Evolutionary conservation across 2,113 vertebrate genomes (phyloP).

Genomic region (Psephotus haematonotus): DNA sequence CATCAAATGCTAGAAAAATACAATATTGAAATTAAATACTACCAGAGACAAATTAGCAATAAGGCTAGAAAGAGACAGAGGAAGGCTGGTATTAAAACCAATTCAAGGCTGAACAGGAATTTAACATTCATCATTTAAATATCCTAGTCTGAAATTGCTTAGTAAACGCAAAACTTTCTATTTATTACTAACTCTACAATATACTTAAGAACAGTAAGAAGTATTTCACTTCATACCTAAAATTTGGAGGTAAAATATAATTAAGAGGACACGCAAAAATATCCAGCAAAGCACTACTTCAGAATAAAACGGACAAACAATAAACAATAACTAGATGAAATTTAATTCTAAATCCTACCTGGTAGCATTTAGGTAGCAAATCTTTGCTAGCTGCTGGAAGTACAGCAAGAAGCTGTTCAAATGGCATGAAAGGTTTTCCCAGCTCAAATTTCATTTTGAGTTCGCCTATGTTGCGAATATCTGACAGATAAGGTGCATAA

Average conservation of each 20-base stretch:
- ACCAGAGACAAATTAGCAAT: not conserved
- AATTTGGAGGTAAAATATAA: not conserved
- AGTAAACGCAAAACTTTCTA: not conserved
- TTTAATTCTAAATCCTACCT: constrained; percentile 75
- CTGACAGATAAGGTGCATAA: constrained; percentile 96
- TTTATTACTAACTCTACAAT: not conserved
- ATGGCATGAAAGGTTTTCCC: constrained; percentile 94
- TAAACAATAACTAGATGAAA: not conserved
- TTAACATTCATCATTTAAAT: not conserved
- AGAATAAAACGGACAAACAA: not conserved
- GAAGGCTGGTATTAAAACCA: not conserved
- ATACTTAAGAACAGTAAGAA: not conserved
- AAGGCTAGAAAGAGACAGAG: not conserved
- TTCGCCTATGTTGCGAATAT: constrained; percentile 85
- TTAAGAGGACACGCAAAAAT: not conserved
- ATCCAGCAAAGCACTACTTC: not conserved
- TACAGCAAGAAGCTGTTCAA: constrained; percentile 94
- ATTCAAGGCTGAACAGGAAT: not conserved
- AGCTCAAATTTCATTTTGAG: constrained; percentile 89
- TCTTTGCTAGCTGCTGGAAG: constrained; percentile 95
- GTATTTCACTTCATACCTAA: not conserved
- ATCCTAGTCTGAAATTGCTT: not conserved
- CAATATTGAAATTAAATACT: not conserved
- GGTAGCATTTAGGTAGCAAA: constrained; percentile 88
- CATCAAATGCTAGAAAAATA: constrained; percentile 88